These are phyloP conservation scores for Ceyx margarethae DNA, from an alignment of 2,113 vertebrate species.

Conservation along the genomic window DNA sequence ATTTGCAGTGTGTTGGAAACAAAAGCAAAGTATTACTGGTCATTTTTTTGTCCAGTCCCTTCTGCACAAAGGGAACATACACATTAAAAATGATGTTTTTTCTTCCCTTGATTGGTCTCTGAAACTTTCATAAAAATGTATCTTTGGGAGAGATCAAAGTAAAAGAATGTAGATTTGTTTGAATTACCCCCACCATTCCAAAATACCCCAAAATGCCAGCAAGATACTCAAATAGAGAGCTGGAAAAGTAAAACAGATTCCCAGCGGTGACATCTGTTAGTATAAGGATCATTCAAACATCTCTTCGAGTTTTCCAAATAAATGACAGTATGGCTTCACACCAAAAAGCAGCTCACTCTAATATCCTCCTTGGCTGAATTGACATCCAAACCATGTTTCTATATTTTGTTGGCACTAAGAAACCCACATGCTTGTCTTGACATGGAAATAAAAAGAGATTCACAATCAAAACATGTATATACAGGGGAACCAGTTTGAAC, in stretches of 20 bases:
- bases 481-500: background rate
- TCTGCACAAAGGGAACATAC: background rate
- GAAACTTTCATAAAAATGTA: background rate
- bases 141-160: background rate
- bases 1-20: background rate
- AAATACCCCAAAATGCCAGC: constrained; percentile 2
- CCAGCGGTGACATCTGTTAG: constrained; percentile 49
- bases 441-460: background rate
- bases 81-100: background rate
- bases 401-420: background rate
- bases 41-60: background rate
- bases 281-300: constrained; percentile 32
- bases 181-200: background rate
- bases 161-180: constrained; percentile 5
- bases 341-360: constrained; percentile 2
- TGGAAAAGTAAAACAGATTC: constrained; percentile 41
- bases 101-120: background rate
- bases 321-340: constrained; percentile 6
- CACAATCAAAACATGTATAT: background rate
- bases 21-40: background rate
- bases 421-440: background rate
- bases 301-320: constrained; percentile 20
- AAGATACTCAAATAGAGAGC: constrained; percentile 27
- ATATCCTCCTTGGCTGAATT: background rate
- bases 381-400: background rate